Percentiles rank a stretch among this genome's conserved stretches.
Conservation (phyloP, 2,888 invertebrate genomes). For the Eupeodes luniger region DNA sequence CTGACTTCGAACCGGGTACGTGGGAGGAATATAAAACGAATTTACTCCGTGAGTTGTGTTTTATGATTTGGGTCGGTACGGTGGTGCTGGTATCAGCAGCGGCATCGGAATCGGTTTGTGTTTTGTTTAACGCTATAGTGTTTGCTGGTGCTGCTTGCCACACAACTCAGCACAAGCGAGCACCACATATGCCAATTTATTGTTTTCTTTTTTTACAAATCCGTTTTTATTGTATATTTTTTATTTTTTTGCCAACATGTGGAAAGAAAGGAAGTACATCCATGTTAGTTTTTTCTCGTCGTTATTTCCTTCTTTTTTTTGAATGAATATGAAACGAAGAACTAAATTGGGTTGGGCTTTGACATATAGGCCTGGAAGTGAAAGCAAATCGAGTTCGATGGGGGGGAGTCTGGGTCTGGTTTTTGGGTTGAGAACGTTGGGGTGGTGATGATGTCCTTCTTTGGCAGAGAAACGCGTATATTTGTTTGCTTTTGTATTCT, state of each 20-base stretch:
- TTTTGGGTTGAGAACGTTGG: slow-evolving; percentile 27
- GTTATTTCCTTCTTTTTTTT: slow-evolving; percentile 30
- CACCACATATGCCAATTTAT: slow-evolving; percentile 70
- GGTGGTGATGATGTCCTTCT: neutral
- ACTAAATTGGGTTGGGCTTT: slow-evolving; percentile 76
- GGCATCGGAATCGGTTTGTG: slow-evolving; percentile 37
- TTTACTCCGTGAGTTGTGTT: slow-evolving; percentile 75
- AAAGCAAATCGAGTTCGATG: slow-evolving; percentile 60
- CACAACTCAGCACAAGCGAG: slow-evolving; percentile 36
- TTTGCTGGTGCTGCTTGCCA: slow-evolving; percentile 51
- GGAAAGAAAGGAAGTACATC: slow-evolving; percentile 65
- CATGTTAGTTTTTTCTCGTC: slow-evolving; percentile 53
- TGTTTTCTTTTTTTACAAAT: slow-evolving; percentile 32
- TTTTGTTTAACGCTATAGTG: slow-evolving; percentile 52
- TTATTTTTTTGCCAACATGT: slow-evolving; percentile 30
- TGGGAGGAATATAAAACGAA: slow-evolving; percentile 75
- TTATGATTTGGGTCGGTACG: slow-evolving; percentile 65
- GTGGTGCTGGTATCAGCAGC: slow-evolving; percentile 31
- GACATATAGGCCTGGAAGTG: slow-evolving; percentile 68
- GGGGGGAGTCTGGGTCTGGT: slow-evolving; percentile 23
- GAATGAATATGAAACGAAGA: slow-evolving; percentile 72
- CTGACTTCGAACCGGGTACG: slow-evolving; percentile 59
- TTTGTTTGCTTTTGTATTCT: neutral
- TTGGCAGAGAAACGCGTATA: slow-evolving; percentile 16
- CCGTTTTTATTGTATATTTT: neutral